These are phyloP conservation scores for Sminthurides aquaticus DNA, from an alignment of 2,888 invertebrate genomes.

Conservation along the genomic window DNA sequence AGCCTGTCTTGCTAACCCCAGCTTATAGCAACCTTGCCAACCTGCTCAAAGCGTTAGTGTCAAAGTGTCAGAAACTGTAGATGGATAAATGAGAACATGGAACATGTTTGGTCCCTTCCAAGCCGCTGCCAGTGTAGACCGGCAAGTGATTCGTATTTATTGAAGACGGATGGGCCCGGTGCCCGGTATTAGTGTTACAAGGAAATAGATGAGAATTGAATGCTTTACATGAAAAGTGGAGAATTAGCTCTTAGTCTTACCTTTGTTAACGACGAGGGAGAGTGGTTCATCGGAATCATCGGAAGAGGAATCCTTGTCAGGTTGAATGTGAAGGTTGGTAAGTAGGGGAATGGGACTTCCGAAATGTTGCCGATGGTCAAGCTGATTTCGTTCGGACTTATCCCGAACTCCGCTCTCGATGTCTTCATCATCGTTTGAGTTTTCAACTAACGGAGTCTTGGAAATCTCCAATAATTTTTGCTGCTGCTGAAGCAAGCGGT, in stretches of 20 bases:
- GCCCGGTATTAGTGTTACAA: too few relatives aligned
- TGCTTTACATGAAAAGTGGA: not conserved
- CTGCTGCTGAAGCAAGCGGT: conserved; percentile 85
- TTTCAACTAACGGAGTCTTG: conserved; percentile 48
- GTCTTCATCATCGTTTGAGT: conserved; percentile 33
- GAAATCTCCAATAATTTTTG: conserved; percentile 72
- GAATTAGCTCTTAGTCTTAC: conserved; percentile 20
- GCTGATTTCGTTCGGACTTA: not conserved
- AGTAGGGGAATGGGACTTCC: conserved; percentile 11
- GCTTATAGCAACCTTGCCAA: too few relatives aligned
- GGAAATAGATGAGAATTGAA: too few relatives aligned
- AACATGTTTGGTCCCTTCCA: too few relatives aligned
- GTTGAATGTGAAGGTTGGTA: not conserved
- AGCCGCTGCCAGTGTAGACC: too few relatives aligned
- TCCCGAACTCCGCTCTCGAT: conserved; percentile 6
- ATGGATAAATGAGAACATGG: too few relatives aligned
- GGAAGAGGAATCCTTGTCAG: conserved; percentile 26
- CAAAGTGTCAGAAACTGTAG: too few relatives aligned
- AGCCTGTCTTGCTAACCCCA: too few relatives aligned
- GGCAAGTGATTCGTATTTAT: too few relatives aligned
- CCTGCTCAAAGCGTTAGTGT: too few relatives aligned
- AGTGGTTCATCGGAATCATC: conserved; percentile 47
- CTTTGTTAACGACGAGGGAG: conserved; percentile 51
- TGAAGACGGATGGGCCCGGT: too few relatives aligned
- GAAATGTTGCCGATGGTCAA: conserved; percentile 12